Percentiles rank a stretch among this genome's conserved stretches.
Evolutionary conservation across 2,113 vertebrate species (phyloP).

Genomic region (Erpornis zantholeuca): DNA sequence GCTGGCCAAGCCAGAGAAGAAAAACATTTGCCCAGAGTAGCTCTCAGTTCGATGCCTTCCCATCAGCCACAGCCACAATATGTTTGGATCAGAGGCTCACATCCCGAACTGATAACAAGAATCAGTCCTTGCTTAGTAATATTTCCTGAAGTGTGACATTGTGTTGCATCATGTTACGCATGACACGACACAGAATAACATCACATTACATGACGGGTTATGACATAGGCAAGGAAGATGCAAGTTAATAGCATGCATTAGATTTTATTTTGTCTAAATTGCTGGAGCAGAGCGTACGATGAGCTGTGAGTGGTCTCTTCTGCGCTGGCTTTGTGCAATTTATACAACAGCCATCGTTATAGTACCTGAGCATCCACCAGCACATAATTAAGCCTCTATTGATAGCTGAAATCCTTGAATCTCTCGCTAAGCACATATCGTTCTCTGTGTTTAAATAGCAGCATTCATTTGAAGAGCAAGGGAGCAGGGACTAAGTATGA

Average conservation of each 20-base stretch:
- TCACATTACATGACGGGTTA: background rate
- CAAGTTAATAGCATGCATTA: background rate
- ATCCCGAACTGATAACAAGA: background rate
- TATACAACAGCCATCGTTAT: background rate
- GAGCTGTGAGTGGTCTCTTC: constrained; percentile 13
- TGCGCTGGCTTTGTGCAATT: background rate
- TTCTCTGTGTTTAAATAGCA: constrained; percentile 30
- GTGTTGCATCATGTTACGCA: background rate
- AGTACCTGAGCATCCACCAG: constrained; percentile 29
- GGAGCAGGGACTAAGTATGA: background rate
- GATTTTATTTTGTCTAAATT: background rate
- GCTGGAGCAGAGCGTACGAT: background rate
- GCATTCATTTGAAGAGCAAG: constrained; percentile 41
- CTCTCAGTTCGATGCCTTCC: background rate
- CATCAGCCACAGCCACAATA: background rate
- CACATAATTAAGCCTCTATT: constrained; percentile 46
- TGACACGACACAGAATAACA: background rate
- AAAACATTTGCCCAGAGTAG: background rate
- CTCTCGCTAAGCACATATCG: background rate
- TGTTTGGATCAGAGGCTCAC: background rate
- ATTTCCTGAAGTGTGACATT: constrained; percentile 38
- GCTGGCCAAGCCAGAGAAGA: background rate
- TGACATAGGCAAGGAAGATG: background rate
- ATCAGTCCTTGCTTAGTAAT: background rate
- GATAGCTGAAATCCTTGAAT: constrained; percentile 56